Evolutionary conservation across 2,888 invertebrate genomes (phyloP).

Genomic region (Chaitophorus viminalis): DNA sequence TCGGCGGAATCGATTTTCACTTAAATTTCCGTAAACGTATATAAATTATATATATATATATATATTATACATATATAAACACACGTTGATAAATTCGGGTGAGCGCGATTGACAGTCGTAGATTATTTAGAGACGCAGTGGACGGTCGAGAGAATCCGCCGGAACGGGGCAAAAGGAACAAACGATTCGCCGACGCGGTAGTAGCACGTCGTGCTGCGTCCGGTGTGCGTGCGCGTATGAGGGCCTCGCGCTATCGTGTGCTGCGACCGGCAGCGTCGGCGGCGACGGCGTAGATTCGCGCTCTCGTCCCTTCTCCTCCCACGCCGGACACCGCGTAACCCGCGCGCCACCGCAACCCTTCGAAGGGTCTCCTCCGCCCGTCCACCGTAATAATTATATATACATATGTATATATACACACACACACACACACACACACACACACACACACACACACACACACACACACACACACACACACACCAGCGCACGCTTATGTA

Average conservation of each 20-base stretch:
- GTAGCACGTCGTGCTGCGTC: constrained; percentile 40
- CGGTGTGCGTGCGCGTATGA: constrained; percentile 44
- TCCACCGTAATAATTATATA: background rate
- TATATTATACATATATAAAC: too few species aligned
- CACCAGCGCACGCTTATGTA: too few species aligned
- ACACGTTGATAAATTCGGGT: too few species aligned
- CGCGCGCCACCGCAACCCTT: background rate
- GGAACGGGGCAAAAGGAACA: background rate
- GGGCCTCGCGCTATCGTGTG: background rate
- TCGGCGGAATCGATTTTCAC: too few species aligned
- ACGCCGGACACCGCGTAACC: background rate
- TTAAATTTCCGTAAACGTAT: too few species aligned
- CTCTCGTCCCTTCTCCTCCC: constrained; percentile 16
- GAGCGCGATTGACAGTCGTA: too few species aligned
- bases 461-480: too few species aligned
- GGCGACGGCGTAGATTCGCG: constrained; percentile 20
- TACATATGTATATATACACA: background rate
- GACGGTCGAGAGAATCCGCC: background rate
- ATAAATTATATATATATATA: too few species aligned
- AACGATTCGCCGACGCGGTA: background rate
- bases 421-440: too few species aligned
- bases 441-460: too few species aligned
- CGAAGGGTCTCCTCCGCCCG: background rate
- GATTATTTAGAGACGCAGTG: too few species aligned
- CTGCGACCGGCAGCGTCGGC: constrained; percentile 9